phyloP scores from a whole-genome alignment of 2,797 vertebrate genomes.

The Etheostoma perlongum region DNA sequence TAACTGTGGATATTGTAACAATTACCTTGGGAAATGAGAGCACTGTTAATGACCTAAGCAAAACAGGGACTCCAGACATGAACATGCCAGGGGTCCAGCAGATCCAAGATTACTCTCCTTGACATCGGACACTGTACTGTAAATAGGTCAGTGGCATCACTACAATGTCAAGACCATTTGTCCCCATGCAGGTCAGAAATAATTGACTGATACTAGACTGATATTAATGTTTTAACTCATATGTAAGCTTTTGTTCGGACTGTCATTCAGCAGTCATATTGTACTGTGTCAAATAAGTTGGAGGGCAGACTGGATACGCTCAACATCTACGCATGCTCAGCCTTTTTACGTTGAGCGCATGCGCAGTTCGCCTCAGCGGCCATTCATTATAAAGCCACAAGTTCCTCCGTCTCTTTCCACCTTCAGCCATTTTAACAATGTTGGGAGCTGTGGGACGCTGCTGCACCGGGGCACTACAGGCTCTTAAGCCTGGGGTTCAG shows the following conservation, averaged over 20 bases:
- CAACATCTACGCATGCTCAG: conserved; percentile 61
- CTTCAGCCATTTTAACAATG: conserved; percentile 90
- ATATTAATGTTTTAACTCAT: too few relatives aligned
- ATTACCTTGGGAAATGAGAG: background rate
- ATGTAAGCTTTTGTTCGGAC: background rate
- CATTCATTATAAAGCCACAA: conserved; percentile 76
- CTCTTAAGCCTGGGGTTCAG: conserved; percentile 83
- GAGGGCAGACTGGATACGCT: conserved; percentile 50
- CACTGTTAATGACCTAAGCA: background rate
- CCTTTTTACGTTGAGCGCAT: conserved; percentile 58
- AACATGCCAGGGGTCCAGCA: background rate
- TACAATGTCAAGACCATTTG: rapidly evolving
- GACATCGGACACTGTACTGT: conserved; percentile 7
- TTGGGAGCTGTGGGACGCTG: conserved; percentile 86
- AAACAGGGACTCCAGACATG: background rate
- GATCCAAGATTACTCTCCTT: background rate
- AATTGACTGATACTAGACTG: rapidly evolving
- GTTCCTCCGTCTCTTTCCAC: conserved; percentile 81
- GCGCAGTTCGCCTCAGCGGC: conserved; percentile 55
- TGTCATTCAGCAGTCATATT: conserved; percentile 29
- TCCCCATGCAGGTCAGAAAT: rapidly evolving
- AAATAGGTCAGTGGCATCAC: background rate
- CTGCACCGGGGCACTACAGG: conserved; percentile 84
- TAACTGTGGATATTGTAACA: background rate
- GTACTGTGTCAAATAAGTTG: conserved; percentile 2